These are phyloP conservation scores for Azemiops feae DNA, from an alignment of 2,113 vertebrate species.

Conservation along the genomic window DNA sequence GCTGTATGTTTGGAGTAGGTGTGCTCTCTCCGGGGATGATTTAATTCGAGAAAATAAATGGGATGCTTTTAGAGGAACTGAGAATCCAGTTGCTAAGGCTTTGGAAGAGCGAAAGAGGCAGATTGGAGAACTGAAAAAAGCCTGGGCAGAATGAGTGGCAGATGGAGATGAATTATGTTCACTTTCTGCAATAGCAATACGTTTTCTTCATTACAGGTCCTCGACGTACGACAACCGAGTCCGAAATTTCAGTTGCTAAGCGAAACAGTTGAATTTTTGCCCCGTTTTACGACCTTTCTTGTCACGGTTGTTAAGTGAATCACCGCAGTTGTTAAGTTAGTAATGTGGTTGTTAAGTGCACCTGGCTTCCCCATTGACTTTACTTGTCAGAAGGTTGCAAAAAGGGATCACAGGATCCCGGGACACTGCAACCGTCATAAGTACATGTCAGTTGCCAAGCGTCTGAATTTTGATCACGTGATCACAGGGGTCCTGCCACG, in stretches of 20 bases:
- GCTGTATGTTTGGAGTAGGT: conserved; percentile 4
- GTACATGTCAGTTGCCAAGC: background rate
- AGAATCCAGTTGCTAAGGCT: conserved; percentile 51
- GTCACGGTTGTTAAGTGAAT: background rate
- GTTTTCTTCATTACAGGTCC: background rate
- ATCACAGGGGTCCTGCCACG: background rate
- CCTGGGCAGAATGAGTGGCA: background rate
- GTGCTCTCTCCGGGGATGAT: conserved; percentile 11
- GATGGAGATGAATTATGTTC: background rate
- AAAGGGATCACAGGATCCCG: background rate
- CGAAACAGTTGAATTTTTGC: background rate
- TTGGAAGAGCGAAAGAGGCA: background rate
- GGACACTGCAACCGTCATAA: too few species aligned
- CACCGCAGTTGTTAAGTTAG: background rate
- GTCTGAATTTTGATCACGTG: background rate
- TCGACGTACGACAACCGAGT: background rate
- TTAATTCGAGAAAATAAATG: conserved; percentile 39
- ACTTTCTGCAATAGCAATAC: background rate
- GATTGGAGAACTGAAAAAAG: conserved; percentile 16
- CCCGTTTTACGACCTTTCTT: background rate
- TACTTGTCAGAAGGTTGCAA: background rate
- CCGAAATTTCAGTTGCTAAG: background rate
- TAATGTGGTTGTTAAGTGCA: background rate
- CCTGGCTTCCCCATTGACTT: background rate
- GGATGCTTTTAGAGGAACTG: conserved; percentile 40